Conservation (phyloP, 1,140 invertebrate species). For the Rhynchophorus ferrugineus region DNA sequence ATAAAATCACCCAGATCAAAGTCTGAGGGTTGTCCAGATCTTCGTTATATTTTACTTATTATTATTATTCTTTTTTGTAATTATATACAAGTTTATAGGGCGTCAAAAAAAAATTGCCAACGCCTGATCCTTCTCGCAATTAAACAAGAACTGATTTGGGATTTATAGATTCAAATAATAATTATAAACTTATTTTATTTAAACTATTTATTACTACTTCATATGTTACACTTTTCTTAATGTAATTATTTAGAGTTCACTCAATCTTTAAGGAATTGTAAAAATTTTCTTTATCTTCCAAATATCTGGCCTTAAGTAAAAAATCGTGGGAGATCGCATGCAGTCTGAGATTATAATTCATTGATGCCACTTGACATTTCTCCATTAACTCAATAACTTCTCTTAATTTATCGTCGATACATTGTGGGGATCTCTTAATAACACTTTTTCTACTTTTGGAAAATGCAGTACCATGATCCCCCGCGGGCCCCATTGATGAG, state of each 20-base stretch:
- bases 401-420: conserved; percentile 33
- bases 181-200: too few species aligned
- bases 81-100: too few species aligned
- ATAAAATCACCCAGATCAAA: too few species aligned
- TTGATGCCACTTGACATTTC: conserved; percentile 39
- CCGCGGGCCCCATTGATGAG: neutral
- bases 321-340: conserved; percentile 43
- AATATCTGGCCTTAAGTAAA: conserved; percentile 45
- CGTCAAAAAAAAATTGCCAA: too few species aligned
- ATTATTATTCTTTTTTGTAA: too few species aligned
- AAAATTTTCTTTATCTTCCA: conserved; percentile 46
- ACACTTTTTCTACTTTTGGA: conserved; percentile 16
- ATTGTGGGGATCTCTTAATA: conserved; percentile 29
- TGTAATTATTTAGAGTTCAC: conserved; percentile 16
- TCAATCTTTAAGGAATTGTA: conserved; percentile 42
- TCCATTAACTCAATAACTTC: conserved; percentile 37
- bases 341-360: conserved; percentile 37
- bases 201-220: too few species aligned
- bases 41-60: too few species aligned
- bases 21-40: too few species aligned
- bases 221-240: too few species aligned
- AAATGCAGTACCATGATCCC: neutral
- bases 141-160: too few species aligned
- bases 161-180: too few species aligned
- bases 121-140: too few species aligned